Conservation (phyloP, 37 sponge, comb jelly and placozoan genomes). For the Agelas oroides region DNA sequence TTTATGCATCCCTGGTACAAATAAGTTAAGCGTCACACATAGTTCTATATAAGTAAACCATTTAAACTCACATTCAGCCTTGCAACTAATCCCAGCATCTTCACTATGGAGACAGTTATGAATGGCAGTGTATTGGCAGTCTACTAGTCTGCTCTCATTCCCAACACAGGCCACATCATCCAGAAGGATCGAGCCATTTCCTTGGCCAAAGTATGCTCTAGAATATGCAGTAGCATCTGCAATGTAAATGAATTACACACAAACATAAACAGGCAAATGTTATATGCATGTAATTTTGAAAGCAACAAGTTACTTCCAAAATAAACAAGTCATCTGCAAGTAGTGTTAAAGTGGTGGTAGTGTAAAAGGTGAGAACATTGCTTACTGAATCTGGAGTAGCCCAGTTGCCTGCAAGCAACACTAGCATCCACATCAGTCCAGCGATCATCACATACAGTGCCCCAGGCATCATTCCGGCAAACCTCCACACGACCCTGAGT, state of each 20-base stretch:
- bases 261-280: neutral
- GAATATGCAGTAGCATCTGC: slow-evolving; percentile 13
- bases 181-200: slow-evolving; percentile 25
- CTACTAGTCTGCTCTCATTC: slow-evolving; percentile 1
- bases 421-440: neutral
- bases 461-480: neutral
- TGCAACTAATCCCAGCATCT: slow-evolving; percentile 39
- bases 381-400: slow-evolving; percentile 3
- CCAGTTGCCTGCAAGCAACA: slow-evolving; percentile 19
- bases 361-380: neutral
- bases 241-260: neutral
- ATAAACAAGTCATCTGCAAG: too few species aligned
- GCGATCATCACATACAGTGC: slow-evolving; percentile 16
- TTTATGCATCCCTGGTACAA: too few species aligned
- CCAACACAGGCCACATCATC: slow-evolving; percentile 41
- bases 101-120: slow-evolving; percentile 36
- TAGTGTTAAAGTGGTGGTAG: too few species aligned
- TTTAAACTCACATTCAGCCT: neutral
- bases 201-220: slow-evolving; percentile 17
- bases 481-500: slow-evolving; percentile 3
- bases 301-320: neutral
- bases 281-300: neutral
- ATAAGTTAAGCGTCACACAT: too few species aligned
- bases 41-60: neutral
- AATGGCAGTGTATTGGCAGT: neutral